Conservation (phyloP, 2,113 vertebrate genomes). For the Pteropus alecto region DNA sequence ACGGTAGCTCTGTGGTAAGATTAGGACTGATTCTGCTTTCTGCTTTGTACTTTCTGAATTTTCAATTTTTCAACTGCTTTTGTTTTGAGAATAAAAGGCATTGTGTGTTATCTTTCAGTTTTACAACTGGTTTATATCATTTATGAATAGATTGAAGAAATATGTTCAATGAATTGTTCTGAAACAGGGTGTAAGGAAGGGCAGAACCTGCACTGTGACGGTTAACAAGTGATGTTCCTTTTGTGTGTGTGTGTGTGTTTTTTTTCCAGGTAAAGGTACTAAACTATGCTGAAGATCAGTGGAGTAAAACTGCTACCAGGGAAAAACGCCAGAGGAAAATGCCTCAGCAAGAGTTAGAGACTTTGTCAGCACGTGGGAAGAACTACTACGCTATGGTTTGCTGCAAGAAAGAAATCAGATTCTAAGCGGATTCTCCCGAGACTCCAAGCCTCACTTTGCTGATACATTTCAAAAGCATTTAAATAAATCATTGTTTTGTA, state of each 20-base stretch:
- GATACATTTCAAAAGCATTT: background rate
- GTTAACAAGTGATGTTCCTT: background rate
- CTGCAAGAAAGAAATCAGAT: background rate
- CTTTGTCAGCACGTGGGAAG: background rate
- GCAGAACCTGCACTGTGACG: background rate
- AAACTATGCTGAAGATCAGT: background rate
- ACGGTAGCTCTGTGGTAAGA: background rate
- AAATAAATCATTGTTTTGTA: background rate
- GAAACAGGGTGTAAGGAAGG: background rate
- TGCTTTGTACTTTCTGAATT: background rate
- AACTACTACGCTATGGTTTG: background rate
- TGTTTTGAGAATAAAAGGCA: background rate
- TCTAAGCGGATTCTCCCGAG: background rate
- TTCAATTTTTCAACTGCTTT: background rate
- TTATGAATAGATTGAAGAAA: background rate
- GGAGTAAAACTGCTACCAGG: background rate
- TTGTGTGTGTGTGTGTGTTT: background rate
- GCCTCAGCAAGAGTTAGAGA: background rate
- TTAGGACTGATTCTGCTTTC: background rate
- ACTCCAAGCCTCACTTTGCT: background rate
- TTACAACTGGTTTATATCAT: background rate
- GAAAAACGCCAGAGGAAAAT: background rate
- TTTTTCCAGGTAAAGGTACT: background rate
- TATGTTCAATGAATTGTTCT: background rate
- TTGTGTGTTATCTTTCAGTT: background rate